phyloP scores from a whole-genome alignment of 2,797 vertebrate genomes.

The Simalia tracyae region DNA sequence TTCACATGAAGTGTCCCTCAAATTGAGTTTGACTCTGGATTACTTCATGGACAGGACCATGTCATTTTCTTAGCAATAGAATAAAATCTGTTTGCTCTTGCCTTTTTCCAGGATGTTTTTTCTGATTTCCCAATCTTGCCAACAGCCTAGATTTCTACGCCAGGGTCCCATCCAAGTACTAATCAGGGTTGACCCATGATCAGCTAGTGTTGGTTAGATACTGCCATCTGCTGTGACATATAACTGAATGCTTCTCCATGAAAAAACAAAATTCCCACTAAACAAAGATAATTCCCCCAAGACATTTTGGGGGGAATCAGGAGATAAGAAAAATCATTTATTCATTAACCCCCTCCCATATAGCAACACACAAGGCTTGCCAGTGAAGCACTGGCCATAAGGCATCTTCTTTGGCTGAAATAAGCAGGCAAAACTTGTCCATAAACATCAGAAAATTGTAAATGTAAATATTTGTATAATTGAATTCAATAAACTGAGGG shows the following conservation, averaged over 20 bases:
- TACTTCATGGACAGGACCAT: no score
- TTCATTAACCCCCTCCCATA: no score
- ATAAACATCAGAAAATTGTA: not conserved
- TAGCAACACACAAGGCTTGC: not conserved
- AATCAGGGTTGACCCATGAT: no score
- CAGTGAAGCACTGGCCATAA: constrained; percentile 8
- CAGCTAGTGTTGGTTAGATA: no score
- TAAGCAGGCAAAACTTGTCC: not conserved
- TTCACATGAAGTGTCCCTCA: no score
- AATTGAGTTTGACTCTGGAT: no score
- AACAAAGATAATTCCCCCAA: not conserved
- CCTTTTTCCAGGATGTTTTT: no score
- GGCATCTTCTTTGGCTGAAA: not conserved
- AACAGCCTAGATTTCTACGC: no score
- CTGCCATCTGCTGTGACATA: not conserved
- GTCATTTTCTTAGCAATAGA: no score
- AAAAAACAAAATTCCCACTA: not conserved
- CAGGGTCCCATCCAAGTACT: no score
- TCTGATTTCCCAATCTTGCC: no score
- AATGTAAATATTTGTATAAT: not conserved
- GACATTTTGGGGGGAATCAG: not conserved
- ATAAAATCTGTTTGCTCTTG: no score
- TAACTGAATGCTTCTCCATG: not conserved
- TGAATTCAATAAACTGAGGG: not conserved
- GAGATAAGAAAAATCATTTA: not conserved